A percentile compares a stretch with the other conserved stretches of the same genome.
These are phyloP conservation scores for Eretmochelys imbricata DNA, from an alignment of 2,113 vertebrate genomes.

Conservation along the genomic window DNA sequence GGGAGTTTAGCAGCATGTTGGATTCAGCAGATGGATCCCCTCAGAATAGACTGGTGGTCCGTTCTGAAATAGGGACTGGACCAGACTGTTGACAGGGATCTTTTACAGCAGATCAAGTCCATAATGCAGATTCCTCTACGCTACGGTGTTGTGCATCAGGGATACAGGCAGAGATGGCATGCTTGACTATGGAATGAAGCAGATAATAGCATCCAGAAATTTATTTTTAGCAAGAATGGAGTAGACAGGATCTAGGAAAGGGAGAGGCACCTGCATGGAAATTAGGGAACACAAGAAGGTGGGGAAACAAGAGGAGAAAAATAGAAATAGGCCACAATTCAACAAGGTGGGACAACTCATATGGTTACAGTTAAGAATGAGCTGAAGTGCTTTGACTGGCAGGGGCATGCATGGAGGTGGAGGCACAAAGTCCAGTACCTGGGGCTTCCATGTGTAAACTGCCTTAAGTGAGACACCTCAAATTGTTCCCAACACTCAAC, in stretches of 20 bases:
- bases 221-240: neutral
- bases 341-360: neutral
- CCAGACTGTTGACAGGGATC: neutral
- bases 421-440: neutral
- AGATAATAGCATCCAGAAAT: neutral
- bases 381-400: neutral
- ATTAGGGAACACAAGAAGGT: neutral
- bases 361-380: neutral
- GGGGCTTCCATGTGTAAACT: accelerated
- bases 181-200: neutral
- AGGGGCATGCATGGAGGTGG: neutral
- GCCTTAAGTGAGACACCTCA: neutral
- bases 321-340: neutral
- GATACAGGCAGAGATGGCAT: neutral
- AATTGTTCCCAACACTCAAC: neutral
- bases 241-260: neutral
- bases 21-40: neutral
- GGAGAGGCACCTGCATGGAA: neutral
- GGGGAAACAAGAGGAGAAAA: neutral
- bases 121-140: neutral
- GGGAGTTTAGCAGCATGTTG: neutral
- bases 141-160: neutral
- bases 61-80: neutral
- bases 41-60: neutral
- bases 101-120: neutral